Evolutionary conservation across 2,888 invertebrate species (phyloP).

Genomic region (Ischnura elegans): DNA sequence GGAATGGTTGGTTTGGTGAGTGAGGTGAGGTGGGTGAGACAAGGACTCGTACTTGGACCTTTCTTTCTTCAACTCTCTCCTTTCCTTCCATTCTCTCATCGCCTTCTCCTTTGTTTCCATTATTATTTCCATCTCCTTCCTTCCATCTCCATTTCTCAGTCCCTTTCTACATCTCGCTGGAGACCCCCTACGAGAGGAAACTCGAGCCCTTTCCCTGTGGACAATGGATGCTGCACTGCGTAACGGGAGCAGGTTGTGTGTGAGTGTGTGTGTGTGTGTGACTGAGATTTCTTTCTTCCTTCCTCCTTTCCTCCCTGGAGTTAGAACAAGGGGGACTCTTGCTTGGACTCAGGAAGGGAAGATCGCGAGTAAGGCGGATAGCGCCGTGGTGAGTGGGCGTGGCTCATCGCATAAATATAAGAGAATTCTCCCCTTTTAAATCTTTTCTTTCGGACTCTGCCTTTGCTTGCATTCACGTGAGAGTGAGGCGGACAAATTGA

Average conservation of each 20-base stretch:
- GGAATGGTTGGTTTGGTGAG: not conserved
- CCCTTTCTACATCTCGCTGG: not conserved
- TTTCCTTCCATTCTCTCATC: not conserved
- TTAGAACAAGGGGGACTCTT: not conserved
- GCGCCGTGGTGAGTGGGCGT: not conserved
- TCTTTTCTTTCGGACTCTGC: not conserved
- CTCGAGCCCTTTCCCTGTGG: not conserved
- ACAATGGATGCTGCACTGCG: not conserved
- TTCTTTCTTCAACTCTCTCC: not conserved
- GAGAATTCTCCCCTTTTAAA: not conserved
- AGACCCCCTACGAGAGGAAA: not conserved
- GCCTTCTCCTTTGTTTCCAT: not conserved
- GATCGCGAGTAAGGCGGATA: not conserved
- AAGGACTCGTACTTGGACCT: not conserved
- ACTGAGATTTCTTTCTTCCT: too few species aligned
- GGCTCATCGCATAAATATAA: not conserved
- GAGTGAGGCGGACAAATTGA: not conserved
- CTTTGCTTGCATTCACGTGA: not conserved
- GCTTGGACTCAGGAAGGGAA: not conserved
- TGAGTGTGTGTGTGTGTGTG: too few species aligned
- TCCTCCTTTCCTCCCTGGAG: too few species aligned
- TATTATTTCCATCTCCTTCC: too few species aligned
- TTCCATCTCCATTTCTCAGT: not conserved
- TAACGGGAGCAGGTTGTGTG: too few species aligned
- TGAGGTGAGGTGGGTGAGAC: not conserved